Conservation (phyloP, 2,888 invertebrate species). For the Protophormia terraenovae region DNA sequence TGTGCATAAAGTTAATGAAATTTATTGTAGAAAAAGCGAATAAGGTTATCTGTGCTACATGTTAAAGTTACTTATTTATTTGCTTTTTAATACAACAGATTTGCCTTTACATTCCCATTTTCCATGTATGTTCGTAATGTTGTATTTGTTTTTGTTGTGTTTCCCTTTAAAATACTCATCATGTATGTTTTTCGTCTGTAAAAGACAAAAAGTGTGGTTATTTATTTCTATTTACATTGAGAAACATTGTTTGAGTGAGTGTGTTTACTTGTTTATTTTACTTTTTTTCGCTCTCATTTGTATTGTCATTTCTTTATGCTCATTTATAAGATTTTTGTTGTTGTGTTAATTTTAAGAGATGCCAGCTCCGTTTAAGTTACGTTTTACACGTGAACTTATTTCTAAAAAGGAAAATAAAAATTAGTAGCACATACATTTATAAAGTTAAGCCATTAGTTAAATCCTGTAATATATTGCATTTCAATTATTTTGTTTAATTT, state of each 20-base stretch:
- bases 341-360: slow-evolving; percentile 25
- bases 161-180: background rate
- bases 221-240: slow-evolving; percentile 46
- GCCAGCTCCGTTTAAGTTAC: background rate
- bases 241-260: slow-evolving; percentile 42
- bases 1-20: too few species aligned
- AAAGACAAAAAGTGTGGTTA: slow-evolving; percentile 61
- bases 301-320: slow-evolving; percentile 15
- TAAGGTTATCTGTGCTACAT: too few species aligned
- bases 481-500: too few species aligned
- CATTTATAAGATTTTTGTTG: slow-evolving; percentile 22
- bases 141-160: background rate
- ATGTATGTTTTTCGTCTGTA: slow-evolving; percentile 39
- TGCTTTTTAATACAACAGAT: too few species aligned
- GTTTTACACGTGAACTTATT: background rate
- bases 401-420: background rate
- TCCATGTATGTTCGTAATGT: slow-evolving; percentile 45
- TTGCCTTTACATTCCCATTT: background rate
- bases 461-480: too few species aligned
- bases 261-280: slow-evolving; percentile 36
- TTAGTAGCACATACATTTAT: too few species aligned
- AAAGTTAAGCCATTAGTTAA: too few species aligned
- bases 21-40: too few species aligned
- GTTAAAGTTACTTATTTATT: background rate
- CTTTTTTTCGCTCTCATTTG: slow-evolving; percentile 23